Conservation (phyloP, 2,797 vertebrate genomes). For the Sebastes kiyomatsui region DNA sequence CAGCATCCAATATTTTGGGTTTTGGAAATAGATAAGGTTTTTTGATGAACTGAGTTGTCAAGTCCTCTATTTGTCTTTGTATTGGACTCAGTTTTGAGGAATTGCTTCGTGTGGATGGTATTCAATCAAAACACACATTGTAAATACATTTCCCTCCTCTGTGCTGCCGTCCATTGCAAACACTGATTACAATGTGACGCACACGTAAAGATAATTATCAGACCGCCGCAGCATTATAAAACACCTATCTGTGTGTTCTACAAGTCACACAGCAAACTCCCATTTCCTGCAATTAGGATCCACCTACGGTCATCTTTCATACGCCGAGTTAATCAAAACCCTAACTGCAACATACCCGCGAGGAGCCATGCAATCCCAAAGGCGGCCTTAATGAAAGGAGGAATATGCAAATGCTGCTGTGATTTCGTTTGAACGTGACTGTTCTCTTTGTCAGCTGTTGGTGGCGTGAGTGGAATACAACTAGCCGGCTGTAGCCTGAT, state of each 20-base stretch:
- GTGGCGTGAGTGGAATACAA: constrained; percentile 21
- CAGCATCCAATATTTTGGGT: neutral
- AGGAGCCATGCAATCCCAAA: neutral
- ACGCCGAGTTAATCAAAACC: constrained; percentile 24
- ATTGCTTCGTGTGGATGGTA: neutral
- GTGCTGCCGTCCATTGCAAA: neutral
- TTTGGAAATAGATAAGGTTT: neutral
- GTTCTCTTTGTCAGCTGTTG: neutral
- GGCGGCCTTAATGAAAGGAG: constrained; percentile 17
- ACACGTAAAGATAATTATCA: neutral
- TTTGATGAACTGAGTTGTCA: neutral
- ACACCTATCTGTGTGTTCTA: neutral
- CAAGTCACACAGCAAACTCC: neutral
- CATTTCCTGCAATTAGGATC: constrained; percentile 8
- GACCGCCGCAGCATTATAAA: neutral
- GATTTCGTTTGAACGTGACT: constrained; percentile 21
- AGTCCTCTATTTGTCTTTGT: neutral
- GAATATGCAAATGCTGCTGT: constrained; percentile 43
- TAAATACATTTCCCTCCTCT: too few relatives aligned
- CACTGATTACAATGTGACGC: neutral
- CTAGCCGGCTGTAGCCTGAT: neutral
- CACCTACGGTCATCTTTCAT: constrained; percentile 21
- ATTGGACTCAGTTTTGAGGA: neutral
- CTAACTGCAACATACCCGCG: neutral
- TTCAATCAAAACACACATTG: neutral